Evolutionary conservation across 2,888 invertebrate genomes (phyloP).

Genomic region (Iphiclides podalirius): DNA sequence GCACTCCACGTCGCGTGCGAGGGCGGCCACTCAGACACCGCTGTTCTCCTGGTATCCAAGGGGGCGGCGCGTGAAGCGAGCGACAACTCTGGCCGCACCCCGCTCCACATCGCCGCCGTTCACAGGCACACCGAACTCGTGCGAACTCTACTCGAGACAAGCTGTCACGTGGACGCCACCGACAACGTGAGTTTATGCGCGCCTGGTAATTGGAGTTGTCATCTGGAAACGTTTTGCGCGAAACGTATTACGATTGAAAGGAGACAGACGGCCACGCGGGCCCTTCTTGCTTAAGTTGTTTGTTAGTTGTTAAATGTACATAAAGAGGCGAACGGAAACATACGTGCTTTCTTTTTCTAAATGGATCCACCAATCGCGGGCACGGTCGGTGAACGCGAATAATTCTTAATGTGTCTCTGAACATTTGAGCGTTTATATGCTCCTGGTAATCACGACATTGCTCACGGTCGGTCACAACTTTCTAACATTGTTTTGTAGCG

Average conservation of each 20-base stretch:
- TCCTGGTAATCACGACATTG: conserved; percentile 13
- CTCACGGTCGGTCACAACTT: conserved; percentile 5
- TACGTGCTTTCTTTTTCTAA: neutral
- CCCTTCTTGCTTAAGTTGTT: no score
- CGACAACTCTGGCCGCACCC: conserved; percentile 86
- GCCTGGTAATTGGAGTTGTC: conserved; percentile 15
- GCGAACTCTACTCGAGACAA: conserved; percentile 83
- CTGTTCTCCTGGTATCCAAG: conserved; percentile 77
- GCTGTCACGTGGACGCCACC: conserved; percentile 81
- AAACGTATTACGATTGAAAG: neutral
- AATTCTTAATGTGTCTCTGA: neutral
- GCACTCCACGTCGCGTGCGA: conserved; percentile 86
- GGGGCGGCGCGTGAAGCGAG: conserved; percentile 84
- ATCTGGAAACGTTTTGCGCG: conserved; percentile 5
- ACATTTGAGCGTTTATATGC: conserved; percentile 11
- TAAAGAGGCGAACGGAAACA: neutral
- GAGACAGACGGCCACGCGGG: neutral
- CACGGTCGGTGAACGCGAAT: neutral
- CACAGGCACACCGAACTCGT: conserved; percentile 87
- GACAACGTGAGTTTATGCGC: conserved; percentile 56
- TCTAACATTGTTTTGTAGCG: no score
- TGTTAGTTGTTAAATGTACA: no score
- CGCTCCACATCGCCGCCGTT: conserved; percentile 88
- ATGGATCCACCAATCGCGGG: neutral
- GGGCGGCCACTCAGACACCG: conserved; percentile 82